phyloP scores from a whole-genome alignment of 1,140 invertebrate genomes.

The Charaxes varanes region DNA sequence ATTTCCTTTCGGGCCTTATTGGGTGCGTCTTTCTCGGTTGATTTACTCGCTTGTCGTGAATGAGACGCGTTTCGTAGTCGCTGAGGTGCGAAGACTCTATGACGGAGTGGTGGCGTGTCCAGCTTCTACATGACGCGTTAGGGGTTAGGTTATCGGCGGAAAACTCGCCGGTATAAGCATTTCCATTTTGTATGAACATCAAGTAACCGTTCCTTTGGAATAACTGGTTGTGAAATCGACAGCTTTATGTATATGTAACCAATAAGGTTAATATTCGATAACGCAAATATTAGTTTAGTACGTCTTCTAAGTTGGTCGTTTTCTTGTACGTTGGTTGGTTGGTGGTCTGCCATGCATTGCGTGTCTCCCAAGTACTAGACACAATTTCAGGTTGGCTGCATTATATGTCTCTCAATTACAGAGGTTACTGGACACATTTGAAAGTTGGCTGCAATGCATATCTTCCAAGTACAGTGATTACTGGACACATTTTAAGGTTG shows the following conservation, averaged over 20 bases:
- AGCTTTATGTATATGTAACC: conserved; percentile 8
- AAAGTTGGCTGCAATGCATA: conserved; percentile 11
- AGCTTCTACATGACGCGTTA: conserved; percentile 28
- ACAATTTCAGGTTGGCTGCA: neutral
- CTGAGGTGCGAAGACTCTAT: conserved; percentile 65
- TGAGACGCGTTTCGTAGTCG: conserved; percentile 61
- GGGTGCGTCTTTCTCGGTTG: conserved; percentile 46
- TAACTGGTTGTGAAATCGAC: conserved; percentile 15
- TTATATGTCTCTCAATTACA: conserved; percentile 14
- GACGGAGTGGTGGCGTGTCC: conserved; percentile 52
- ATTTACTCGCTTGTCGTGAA: conserved; percentile 68
- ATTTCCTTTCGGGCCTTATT: conserved; percentile 41
- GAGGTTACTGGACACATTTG: conserved; percentile 15
- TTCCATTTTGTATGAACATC: conserved; percentile 33
- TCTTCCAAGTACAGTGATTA: conserved; percentile 16
- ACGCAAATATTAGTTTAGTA: neutral
- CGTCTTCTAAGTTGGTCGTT: neutral
- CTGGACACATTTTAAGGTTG: conserved; percentile 11
- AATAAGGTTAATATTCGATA: neutral
- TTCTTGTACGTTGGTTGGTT: neutral
- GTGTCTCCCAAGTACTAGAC: neutral
- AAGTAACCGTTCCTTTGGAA: conserved; percentile 25
- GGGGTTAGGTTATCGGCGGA: conserved; percentile 30
- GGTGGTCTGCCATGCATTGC: neutral
- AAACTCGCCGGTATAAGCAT: conserved; percentile 39